Evolutionary conservation across 2,797 vertebrate species (phyloP).

Genomic region (Lagocephalus sceleratus): DNA sequence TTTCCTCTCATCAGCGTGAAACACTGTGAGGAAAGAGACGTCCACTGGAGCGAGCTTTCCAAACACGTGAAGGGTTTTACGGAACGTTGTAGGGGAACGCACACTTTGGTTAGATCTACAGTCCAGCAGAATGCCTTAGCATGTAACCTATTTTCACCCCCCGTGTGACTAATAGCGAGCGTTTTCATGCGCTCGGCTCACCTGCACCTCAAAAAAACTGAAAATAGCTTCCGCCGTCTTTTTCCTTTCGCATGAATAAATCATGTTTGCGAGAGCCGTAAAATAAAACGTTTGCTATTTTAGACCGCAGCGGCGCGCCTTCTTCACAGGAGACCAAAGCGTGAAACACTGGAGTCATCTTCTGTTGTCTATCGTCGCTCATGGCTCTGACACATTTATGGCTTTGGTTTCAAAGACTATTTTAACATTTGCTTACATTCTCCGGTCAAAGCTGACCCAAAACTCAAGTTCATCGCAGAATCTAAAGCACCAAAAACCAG

Average conservation of each 20-base stretch:
- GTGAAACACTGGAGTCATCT: slow-evolving; percentile 30
- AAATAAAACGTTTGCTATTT: slow-evolving; percentile 58
- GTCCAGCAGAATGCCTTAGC: slow-evolving; percentile 1
- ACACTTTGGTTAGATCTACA: slow-evolving; percentile 16
- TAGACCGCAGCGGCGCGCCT: slow-evolving; percentile 32
- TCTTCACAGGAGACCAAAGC: slow-evolving; percentile 65
- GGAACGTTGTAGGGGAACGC: slow-evolving; percentile 25
- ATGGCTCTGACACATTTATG: neutral
- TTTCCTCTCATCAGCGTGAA: slow-evolving; percentile 64
- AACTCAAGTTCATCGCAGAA: too few species aligned
- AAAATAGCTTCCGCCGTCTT: slow-evolving; percentile 60
- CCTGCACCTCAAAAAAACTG: slow-evolving; percentile 31
- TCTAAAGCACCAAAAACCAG: too few species aligned
- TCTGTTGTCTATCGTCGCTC: slow-evolving; percentile 10
- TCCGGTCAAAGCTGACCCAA: too few species aligned
- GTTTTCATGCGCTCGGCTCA: slow-evolving; percentile 17
- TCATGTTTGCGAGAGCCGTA: slow-evolving; percentile 49
- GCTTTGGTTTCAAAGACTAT: too few species aligned
- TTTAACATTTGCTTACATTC: too few species aligned
- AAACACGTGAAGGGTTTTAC: slow-evolving; percentile 39
- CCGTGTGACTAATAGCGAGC: slow-evolving; percentile 23
- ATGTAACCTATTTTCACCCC: slow-evolving; percentile 24
- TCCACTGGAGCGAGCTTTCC: slow-evolving; percentile 48
- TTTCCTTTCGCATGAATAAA: slow-evolving; percentile 63
- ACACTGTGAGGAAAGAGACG: slow-evolving; percentile 62